phyloP scores from a whole-genome alignment of 2,888 invertebrate genomes.

The Chloroclystis v-ata region DNA sequence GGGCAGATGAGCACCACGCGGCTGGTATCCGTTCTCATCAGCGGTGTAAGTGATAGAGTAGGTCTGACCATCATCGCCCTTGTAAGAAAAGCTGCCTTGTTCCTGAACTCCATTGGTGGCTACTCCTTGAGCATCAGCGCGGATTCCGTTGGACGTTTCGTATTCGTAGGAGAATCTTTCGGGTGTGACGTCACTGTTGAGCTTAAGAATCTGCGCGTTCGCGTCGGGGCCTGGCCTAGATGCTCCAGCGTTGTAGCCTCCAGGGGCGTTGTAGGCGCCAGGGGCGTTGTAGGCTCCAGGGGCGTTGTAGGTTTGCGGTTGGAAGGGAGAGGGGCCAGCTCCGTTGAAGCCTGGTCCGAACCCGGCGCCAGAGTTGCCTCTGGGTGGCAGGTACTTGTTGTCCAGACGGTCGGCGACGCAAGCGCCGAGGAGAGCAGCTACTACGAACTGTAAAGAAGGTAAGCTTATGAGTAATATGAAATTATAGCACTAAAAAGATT shows the following conservation, averaged over 20 bases:
- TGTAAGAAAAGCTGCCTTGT: conserved; percentile 71
- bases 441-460: conserved; percentile 52
- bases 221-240: conserved; percentile 50
- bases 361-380: conserved; percentile 64
- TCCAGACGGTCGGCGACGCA: conserved; percentile 70
- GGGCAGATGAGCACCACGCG: conserved; percentile 68
- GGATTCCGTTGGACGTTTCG: conserved; percentile 71
- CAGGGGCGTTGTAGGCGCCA: conserved; percentile 32
- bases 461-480: background rate
- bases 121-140: conserved; percentile 67
- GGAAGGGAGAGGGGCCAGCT: conserved; percentile 19
- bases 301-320: conserved; percentile 26
- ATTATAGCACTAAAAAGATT: too few relatives aligned
- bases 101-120: conserved; percentile 71
- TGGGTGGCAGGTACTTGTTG: conserved; percentile 72
- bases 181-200: conserved; percentile 66
- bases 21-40: conserved; percentile 71
- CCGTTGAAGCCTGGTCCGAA: conserved; percentile 48
- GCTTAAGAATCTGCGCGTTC: conserved; percentile 59
- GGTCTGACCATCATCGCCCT: conserved; percentile 72
- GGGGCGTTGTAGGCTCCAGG: conserved; percentile 19
- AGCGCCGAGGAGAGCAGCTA: conserved; percentile 65
- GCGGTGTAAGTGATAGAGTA: conserved; percentile 73
- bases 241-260: conserved; percentile 21
- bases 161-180: conserved; percentile 71